A percentile compares a stretch with the other conserved stretches of the same genome.
Evolutionary conservation across 2,888 invertebrate genomes (phyloP).

Genomic region (Tetragonula carbonaria): DNA sequence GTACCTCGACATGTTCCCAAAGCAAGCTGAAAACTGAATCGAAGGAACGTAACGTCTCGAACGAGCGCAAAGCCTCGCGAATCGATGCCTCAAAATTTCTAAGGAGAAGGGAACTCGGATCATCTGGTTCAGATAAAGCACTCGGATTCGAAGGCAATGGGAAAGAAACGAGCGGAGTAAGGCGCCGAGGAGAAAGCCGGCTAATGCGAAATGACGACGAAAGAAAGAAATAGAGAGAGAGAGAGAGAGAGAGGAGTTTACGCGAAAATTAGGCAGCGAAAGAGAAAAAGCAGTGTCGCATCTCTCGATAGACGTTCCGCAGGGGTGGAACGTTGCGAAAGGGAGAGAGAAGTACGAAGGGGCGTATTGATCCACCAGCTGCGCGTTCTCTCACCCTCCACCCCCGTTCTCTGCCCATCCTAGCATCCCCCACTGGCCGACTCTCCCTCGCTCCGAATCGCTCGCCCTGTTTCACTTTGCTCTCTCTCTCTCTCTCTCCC

Average conservation of each 20-base stretch:
- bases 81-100: not conserved
- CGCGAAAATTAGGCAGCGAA: constrained; percentile 44
- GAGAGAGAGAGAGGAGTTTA: constrained; percentile 32
- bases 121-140: not conserved
- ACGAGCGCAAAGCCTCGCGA: not conserved
- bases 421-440: constrained; percentile 50
- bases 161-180: constrained; percentile 1
- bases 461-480: constrained; percentile 64
- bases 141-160: not conserved
- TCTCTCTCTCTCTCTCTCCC: constrained; percentile 36
- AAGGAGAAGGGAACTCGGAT: not conserved
- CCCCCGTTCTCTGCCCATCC: constrained; percentile 37
- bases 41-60: not conserved
- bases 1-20: too few relatives aligned
- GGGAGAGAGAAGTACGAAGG: constrained; percentile 74
- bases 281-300: constrained; percentile 50
- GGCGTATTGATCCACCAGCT: constrained; percentile 83
- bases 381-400: constrained; percentile 78
- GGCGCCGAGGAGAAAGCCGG: constrained; percentile 25
- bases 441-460: constrained; percentile 63
- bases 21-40: not conserved
- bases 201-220: constrained; percentile 19
- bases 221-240: constrained; percentile 12
- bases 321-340: constrained; percentile 60
- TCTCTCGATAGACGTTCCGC: constrained; percentile 64